Evolutionary conservation across 2,797 vertebrate species (phyloP).

Genomic region (Ctenochaetus hawaiiensis): DNA sequence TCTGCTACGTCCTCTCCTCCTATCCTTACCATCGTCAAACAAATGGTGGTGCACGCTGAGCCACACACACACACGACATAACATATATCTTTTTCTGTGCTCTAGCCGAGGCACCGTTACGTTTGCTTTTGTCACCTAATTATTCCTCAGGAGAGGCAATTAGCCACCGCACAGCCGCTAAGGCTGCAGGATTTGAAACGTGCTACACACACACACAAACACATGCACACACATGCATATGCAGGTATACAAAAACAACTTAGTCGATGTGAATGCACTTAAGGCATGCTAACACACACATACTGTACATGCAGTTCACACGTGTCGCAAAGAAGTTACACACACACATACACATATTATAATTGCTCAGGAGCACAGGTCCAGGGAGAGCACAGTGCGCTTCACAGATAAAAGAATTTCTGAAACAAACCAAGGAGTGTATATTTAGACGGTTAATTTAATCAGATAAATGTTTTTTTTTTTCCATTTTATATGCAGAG

Average conservation of each 20-base stretch:
- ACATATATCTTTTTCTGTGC: conserved; percentile 72
- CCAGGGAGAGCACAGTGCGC: conserved; percentile 61
- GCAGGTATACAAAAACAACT: conserved; percentile 26
- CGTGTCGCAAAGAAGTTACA: conserved; percentile 31
- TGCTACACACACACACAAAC: conserved; percentile 21
- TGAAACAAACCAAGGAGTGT: conserved; percentile 57
- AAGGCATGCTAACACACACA: conserved; percentile 22
- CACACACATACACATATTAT: conserved; percentile 1
- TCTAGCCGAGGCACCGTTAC: conserved; percentile 63
- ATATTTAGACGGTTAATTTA: conserved; percentile 82
- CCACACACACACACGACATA: conserved; percentile 61
- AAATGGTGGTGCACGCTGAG: conserved; percentile 66
- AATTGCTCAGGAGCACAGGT: conserved; percentile 72
- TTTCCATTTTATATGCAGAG: conserved; percentile 58
- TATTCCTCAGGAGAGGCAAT: conserved; percentile 85
- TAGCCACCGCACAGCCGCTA: conserved; percentile 75
- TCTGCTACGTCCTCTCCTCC: conserved; percentile 64
- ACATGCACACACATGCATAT: conserved; percentile 1
- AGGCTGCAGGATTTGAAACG: conserved; percentile 60
- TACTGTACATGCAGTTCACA: conserved; percentile 9
- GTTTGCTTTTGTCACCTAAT: conserved; percentile 84
- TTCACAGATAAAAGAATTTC: conserved; percentile 74
- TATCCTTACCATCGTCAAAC: conserved; percentile 70
- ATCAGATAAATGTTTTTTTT: conserved; percentile 66
- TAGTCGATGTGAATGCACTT: neutral